phyloP scores from a whole-genome alignment of 2,888 invertebrate genomes.

The Tineola bisselliella region DNA sequence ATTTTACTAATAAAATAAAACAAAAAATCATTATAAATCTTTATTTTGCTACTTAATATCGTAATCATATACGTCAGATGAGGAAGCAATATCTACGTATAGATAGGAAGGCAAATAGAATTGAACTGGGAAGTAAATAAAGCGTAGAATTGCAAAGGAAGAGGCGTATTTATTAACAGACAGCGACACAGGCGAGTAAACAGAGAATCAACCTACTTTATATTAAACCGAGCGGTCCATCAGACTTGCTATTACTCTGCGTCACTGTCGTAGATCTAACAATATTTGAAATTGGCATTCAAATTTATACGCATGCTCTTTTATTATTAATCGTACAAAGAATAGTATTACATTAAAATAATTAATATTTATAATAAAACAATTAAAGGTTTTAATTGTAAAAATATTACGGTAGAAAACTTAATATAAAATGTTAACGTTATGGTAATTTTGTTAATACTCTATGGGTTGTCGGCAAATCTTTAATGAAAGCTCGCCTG shows the following conservation, averaged over 20 bases:
- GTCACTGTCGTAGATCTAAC: slow-evolving; percentile 19
- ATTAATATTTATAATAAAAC: no score
- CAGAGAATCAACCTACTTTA: slow-evolving; percentile 43
- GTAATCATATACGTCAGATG: background rate
- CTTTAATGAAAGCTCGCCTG: slow-evolving; percentile 51
- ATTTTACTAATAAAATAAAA: no score
- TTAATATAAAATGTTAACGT: no score
- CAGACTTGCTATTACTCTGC: slow-evolving; percentile 39
- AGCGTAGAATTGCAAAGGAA: slow-evolving; percentile 39
- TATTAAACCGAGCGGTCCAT: slow-evolving; percentile 51
- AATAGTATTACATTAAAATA: no score
- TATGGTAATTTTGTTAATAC: slow-evolving; percentile 21
- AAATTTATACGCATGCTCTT: no score
- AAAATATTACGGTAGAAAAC: no score
- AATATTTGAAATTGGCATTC: slow-evolving; percentile 14
- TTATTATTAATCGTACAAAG: no score
- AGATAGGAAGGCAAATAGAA: slow-evolving; percentile 2
- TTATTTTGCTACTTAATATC: background rate
- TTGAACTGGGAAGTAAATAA: slow-evolving; percentile 31
- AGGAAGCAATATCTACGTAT: background rate
- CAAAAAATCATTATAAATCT: background rate
- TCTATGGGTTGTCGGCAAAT: slow-evolving; percentile 41
- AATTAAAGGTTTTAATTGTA: no score
- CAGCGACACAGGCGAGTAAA: slow-evolving; percentile 49
- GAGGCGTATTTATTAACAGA: slow-evolving; percentile 45